phyloP scores from a whole-genome alignment of 2,888 invertebrate genomes.

The Lymantria dispar region DNA sequence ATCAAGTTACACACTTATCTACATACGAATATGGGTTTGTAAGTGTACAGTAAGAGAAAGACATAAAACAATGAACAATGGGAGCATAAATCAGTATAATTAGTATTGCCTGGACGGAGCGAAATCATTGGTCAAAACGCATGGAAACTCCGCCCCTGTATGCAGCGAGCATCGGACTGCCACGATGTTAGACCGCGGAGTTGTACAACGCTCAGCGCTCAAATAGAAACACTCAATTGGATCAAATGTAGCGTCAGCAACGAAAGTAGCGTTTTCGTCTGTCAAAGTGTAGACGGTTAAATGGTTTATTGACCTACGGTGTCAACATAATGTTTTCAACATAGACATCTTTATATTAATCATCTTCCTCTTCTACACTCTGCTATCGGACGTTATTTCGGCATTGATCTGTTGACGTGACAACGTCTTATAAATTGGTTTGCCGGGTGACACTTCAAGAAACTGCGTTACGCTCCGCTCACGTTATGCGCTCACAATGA shows the following conservation, averaged over 20 bases:
- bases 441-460: no score
- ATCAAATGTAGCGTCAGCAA: slow-evolving; percentile 68
- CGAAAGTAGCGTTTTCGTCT: no score
- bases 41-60: slow-evolving; percentile 75
- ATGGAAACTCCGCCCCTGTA: slow-evolving; percentile 81
- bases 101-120: slow-evolving; percentile 87
- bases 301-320: no score
- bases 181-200: slow-evolving; percentile 56
- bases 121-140: slow-evolving; percentile 86
- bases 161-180: slow-evolving; percentile 36
- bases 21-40: slow-evolving; percentile 49
- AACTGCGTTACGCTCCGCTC: no score
- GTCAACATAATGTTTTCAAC: no score
- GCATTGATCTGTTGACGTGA: no score
- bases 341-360: no score
- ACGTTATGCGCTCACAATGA: no score
- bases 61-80: slow-evolving; percentile 93
- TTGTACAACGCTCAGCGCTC: slow-evolving; percentile 34
- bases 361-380: no score
- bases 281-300: no score
- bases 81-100: slow-evolving; percentile 97
- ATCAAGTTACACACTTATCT: slow-evolving; percentile 49
- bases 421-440: no score
- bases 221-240: slow-evolving; percentile 48
- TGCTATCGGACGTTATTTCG: no score